Conservation (phyloP, 2,888 invertebrate species). For the Trachelus iudaicus region DNA sequence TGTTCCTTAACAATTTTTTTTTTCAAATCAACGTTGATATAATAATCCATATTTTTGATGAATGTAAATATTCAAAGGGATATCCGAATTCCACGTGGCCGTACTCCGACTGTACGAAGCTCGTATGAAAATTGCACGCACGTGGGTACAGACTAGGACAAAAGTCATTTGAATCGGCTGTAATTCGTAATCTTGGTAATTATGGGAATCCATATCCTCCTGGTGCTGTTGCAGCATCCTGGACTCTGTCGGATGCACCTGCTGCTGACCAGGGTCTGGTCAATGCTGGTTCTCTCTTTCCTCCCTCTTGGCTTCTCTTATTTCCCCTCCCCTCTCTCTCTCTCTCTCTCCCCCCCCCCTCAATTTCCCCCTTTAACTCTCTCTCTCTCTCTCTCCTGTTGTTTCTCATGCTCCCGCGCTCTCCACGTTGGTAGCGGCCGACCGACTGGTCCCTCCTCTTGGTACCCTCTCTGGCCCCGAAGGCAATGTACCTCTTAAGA, state of each 20-base stretch:
- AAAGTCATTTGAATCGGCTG: background rate
- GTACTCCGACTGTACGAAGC: too few relatives aligned
- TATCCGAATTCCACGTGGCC: too few relatives aligned
- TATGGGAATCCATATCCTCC: conserved; percentile 49
- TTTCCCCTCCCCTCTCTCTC: conserved; percentile 25
- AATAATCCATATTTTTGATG: too few relatives aligned
- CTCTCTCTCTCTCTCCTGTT: conserved; percentile 17
- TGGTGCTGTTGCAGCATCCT: conserved; percentile 21
- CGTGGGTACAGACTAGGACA: background rate
- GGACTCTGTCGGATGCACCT: conserved; percentile 51
- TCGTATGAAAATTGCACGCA: too few relatives aligned
- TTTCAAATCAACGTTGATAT: too few relatives aligned
- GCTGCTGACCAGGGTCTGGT: conserved; percentile 45
- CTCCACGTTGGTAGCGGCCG: conserved; percentile 21
- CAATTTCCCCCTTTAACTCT: conserved; percentile 2
- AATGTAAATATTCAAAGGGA: too few relatives aligned
- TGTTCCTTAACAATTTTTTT: too few relatives aligned
- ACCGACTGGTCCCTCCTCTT: conserved; percentile 25
- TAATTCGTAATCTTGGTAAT: background rate
- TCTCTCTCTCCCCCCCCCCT: conserved; percentile 18
- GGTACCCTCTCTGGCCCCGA: conserved; percentile 40
- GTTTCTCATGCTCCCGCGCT: conserved; percentile 12
- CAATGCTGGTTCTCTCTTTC: conserved; percentile 42
- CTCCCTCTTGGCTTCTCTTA: conserved; percentile 26
- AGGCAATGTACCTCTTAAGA: conserved; percentile 62